Evolutionary conservation across 2,797 vertebrate species (phyloP), one percentile per base, ranked within the genome.

Genomic region (Microctenopoma steveboyesi): DNA sequence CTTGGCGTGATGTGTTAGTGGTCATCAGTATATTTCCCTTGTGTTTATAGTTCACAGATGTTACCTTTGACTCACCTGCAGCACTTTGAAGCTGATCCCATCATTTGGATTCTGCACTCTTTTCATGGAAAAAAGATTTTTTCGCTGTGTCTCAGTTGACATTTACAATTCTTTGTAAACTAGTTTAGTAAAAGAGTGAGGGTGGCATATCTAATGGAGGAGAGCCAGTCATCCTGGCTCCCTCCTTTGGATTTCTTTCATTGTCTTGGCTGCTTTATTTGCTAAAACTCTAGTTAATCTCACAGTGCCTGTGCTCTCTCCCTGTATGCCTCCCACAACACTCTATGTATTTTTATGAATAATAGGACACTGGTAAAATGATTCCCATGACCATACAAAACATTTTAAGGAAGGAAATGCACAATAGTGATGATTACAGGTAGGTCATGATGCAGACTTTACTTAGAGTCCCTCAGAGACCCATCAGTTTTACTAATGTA

Each of bases 191-290:
- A 52, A 25, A 50, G 5, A 30, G 28, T 4, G 28, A 30, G 28
- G 4, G 28, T 30, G 28, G 28, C 28, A 6, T 6, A 6, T 4
- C 28, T 30, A 30, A 30, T 30, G 28, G 28, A 30, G 28, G 28
- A 4, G 28, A 30, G 28, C 28, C 28, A 50, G 49, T 57, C 47
- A 7, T 49, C 37, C 58, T 50, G 64, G 55, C 65, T 56, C 61
- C 11, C 50, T 33, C 62, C 53, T 56, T 45, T 45, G 52, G 35
- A 58, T 69, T 28, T 22, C 22, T 37, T 56, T 54, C 6, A 33
- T 47, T 28, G 18, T 65, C 47, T 67, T 49, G 40, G 70, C 39
- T 9, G 40, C 33, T 56, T 51, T 46, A 37, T 73, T 69, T 73
- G 48, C 11, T 13, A 52, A 66, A 11, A 66, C 67, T 57, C 51